Percentiles rank a stretch among this genome's conserved stretches.
Conservation (phyloP, 1,140 invertebrate species). For the Drosophila nebulosa region DNA sequence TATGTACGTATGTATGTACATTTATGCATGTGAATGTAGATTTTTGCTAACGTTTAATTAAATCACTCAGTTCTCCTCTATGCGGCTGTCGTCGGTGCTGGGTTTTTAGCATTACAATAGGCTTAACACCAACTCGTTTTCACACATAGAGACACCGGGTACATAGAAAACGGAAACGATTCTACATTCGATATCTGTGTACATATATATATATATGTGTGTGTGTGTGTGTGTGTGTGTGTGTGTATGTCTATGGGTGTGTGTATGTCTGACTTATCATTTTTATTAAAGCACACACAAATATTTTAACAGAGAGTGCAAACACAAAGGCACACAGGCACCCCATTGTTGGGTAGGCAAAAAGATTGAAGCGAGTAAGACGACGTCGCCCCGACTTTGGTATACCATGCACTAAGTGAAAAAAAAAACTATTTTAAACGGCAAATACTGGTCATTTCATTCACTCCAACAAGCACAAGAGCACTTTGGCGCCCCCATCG, state of each 20-base stretch:
- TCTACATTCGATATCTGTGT: no score
- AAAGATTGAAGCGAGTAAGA: no score
- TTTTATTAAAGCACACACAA: slow-evolving; percentile 57
- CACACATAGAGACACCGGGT: not conserved
- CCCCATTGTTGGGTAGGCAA: slow-evolving; percentile 7
- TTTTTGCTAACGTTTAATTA: slow-evolving; percentile 40
- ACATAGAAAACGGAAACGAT: not conserved
- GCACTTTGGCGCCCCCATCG: no score
- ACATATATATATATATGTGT: no score
- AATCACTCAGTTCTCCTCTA: slow-evolving; percentile 22
- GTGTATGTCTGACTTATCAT: slow-evolving; percentile 43
- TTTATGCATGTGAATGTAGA: slow-evolving; percentile 1
- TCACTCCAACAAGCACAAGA: no score
- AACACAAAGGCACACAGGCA: slow-evolving; percentile 33
- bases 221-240: not conserved
- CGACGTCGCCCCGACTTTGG: no score
- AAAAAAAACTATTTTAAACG: no score
- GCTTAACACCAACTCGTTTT: slow-evolving; percentile 5
- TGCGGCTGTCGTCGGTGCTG: slow-evolving; percentile 17
- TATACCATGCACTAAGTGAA: no score
- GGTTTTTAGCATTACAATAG: slow-evolving; percentile 48
- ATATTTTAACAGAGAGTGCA: slow-evolving; percentile 47
- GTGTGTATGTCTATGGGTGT: not conserved
- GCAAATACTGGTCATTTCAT: no score
- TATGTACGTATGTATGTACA: not conserved